Conservation (phyloP, 2,113 vertebrate species). For the Aplodontia rufa region DNA sequence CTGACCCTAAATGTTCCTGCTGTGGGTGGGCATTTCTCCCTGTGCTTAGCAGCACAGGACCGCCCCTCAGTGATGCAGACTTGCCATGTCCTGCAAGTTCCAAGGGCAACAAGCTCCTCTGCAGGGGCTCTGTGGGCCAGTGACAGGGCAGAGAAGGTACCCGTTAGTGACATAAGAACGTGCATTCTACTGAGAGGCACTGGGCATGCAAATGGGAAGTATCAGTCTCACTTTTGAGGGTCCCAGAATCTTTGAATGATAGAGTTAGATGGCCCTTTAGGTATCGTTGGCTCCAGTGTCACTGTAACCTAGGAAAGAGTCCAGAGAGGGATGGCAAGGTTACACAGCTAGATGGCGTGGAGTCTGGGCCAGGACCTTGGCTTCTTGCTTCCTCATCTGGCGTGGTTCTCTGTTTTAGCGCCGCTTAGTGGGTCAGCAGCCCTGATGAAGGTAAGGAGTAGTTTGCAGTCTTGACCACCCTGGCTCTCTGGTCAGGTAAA, state of each 20-base stretch:
- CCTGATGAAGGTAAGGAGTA: not conserved
- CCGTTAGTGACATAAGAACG: not conserved
- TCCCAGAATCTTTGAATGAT: not conserved
- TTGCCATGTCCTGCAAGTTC: not conserved
- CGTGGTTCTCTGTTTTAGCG: not conserved
- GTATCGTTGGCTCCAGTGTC: not conserved
- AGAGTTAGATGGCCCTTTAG: not conserved
- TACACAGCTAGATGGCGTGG: not conserved
- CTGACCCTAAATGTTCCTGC: not conserved
- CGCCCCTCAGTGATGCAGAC: not conserved
- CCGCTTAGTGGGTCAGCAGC: not conserved
- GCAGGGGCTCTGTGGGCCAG: fast-evolving
- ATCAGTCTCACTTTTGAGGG: too few species aligned
- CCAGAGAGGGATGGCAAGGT: not conserved
- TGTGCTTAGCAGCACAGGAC: not conserved
- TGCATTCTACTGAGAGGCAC: not conserved
- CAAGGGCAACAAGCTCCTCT: not conserved
- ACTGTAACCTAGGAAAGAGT: not conserved
- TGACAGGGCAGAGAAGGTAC: not conserved
- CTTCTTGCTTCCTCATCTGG: not conserved
- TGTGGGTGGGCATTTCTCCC: not conserved
- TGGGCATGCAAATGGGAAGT: not conserved
- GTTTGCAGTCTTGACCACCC: not conserved
- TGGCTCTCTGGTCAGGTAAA: not conserved
- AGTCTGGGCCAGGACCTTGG: not conserved